A percentile compares a stretch with the other conserved stretches of the same genome.
These are phyloP conservation scores for Myanophis thanlyinensis DNA, from an alignment of 2,113 vertebrate species.

Conservation along the genomic window DNA sequence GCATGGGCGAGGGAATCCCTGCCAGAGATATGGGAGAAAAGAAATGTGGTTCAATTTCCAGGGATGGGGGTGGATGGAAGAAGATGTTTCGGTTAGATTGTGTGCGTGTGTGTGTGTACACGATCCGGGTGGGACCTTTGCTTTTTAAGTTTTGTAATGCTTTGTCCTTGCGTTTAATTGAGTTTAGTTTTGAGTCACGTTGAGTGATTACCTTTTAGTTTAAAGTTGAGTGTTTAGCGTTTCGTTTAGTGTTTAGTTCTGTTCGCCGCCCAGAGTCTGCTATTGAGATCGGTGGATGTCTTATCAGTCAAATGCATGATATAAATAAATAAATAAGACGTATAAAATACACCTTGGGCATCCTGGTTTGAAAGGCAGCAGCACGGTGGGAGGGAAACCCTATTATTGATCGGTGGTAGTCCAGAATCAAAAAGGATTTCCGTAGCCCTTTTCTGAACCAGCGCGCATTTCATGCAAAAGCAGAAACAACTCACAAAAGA, in stretches of 20 bases:
- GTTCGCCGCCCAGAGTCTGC: neutral
- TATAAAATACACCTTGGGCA: neutral
- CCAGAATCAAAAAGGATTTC: neutral
- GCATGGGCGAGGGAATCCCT: neutral
- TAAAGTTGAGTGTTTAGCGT: too few relatives aligned
- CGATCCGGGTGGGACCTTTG: neutral
- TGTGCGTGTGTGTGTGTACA: too few relatives aligned
- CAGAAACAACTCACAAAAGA: neutral
- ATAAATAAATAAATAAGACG: neutral
- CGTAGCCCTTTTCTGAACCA: neutral
- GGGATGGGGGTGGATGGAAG: too few relatives aligned
- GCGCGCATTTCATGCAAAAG: neutral
- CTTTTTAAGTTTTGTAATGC: neutral
- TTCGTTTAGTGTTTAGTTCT: neutral
- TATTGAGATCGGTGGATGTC: neutral
- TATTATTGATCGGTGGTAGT: neutral
- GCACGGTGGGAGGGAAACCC: neutral
- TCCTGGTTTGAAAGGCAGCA: neutral
- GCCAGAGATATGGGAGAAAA: neutral
- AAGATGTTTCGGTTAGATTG: neutral
- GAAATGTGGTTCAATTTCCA: neutral
- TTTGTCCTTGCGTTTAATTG: too few relatives aligned
- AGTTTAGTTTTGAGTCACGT: neutral
- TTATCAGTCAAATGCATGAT: neutral
- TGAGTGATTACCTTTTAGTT: neutral